Conservation (phyloP, 2,797 vertebrate species). For the Parotocinclus haroldoi region DNA sequence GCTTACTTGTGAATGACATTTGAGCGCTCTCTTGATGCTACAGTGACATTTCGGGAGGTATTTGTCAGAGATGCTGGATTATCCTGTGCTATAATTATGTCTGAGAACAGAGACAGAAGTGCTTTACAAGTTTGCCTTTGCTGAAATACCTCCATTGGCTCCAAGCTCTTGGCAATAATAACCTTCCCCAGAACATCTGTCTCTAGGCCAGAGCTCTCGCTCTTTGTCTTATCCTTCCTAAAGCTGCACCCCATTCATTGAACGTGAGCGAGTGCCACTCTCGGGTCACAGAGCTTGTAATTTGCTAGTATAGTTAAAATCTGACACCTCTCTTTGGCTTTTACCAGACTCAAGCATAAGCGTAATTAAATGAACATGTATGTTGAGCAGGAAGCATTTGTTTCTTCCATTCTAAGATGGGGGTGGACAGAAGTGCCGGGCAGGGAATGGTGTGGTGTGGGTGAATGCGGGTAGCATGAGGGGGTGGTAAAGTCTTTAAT, state of each 20-base stretch:
- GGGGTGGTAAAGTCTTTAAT: constrained; percentile 78
- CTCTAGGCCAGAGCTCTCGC: constrained; percentile 27
- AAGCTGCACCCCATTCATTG: constrained; percentile 29
- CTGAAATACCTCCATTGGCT: constrained; percentile 39
- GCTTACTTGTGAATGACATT: too few species aligned
- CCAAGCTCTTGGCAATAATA: constrained; percentile 46
- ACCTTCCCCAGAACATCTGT: constrained; percentile 42
- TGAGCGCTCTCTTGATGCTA: too few species aligned
- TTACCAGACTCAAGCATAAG: constrained; percentile 88
- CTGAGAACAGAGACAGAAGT: constrained; percentile 28
- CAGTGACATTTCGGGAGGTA: too few species aligned
- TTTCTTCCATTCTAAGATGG: constrained; percentile 50
- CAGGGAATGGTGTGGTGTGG: constrained; percentile 38
- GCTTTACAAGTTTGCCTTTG: constrained; percentile 26
- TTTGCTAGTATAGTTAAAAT: constrained; percentile 79
- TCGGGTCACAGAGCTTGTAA: constrained; percentile 67
- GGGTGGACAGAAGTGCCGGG: constrained; percentile 27
- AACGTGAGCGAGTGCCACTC: constrained; percentile 36
- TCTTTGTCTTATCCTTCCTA: constrained; percentile 54
- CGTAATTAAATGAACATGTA: constrained; percentile 93
- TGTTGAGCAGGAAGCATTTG: constrained; percentile 78
- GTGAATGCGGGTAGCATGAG: constrained; percentile 5
- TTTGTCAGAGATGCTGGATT: not conserved
- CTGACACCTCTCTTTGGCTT: constrained; percentile 64
- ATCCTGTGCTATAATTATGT: constrained; percentile 9